phyloP scores from a whole-genome alignment of 2,797 vertebrate species.

The Clamator glandarius region DNA sequence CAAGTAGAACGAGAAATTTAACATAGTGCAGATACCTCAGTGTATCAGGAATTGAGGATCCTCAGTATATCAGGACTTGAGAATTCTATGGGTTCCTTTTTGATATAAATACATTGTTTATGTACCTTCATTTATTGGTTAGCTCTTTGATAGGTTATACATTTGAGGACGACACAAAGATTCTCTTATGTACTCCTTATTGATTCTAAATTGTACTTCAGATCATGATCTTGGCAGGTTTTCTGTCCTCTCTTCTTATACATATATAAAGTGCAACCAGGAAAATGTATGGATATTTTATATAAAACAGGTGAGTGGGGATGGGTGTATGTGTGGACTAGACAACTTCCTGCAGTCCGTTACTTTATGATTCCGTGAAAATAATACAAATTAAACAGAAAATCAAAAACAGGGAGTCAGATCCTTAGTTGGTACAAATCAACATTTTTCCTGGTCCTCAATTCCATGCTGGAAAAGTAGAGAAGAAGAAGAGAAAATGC shows the following conservation, averaged over 20 bases:
- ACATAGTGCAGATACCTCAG: not conserved
- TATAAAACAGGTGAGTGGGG: not conserved
- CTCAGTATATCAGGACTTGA: not conserved
- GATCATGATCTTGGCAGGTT: not conserved
- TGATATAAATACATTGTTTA: not conserved
- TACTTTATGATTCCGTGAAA: not conserved
- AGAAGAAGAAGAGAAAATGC: rapidly evolving
- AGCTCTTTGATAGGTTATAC: not conserved
- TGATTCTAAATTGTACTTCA: not conserved
- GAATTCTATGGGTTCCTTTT: not conserved
- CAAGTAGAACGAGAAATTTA: not conserved
- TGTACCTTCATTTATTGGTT: not conserved
- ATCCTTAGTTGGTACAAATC: not conserved
- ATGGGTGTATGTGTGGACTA: rapidly evolving
- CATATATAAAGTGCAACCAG: not conserved
- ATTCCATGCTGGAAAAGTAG: not conserved
- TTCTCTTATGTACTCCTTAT: not conserved
- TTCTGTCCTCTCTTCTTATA: not conserved
- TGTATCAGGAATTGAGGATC: not conserved
- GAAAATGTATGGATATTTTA: not conserved
- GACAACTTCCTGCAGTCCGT: not conserved
- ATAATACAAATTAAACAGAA: not conserved
- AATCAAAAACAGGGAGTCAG: not conserved
- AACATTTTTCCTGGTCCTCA: not conserved
- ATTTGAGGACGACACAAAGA: not conserved